A percentile compares a stretch with the other conserved stretches of the same genome.
phyloP scores from a whole-genome alignment of 2,113 vertebrate genomes.

The Tachysurus vachellii region DNA sequence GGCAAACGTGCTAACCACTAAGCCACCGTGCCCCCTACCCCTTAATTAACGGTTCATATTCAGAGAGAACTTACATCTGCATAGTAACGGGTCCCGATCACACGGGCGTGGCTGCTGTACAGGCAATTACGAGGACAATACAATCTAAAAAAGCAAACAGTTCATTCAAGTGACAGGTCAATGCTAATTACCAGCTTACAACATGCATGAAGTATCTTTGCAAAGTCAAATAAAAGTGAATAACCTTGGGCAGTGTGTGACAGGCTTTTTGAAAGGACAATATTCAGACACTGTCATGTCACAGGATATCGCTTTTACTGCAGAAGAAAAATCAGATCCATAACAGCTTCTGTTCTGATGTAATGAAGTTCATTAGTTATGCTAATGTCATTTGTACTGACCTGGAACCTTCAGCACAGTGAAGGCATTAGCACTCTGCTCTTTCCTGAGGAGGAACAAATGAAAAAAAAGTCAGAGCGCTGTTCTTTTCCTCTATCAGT shows the following conservation, averaged over 20 bases:
- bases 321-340: conserved; percentile 49
- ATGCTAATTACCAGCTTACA: neutral
- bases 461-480: neutral
- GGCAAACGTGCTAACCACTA: too few species aligned
- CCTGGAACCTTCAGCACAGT: conserved; percentile 91
- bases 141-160: conserved; percentile 72
- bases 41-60: too few species aligned
- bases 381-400: conserved; percentile 62
- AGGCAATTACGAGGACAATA: conserved; percentile 92
- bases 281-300: conserved; percentile 88
- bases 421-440: conserved; percentile 93
- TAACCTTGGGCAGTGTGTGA: conserved; percentile 92
- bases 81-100: conserved; percentile 87
- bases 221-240: neutral
- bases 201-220: neutral
- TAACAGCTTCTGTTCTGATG: neutral
- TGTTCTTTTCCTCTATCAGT: neutral
- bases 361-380: neutral
- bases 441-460: conserved; percentile 79
- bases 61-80: conserved; percentile 83
- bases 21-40: too few species aligned
- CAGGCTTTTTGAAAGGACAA: conserved; percentile 91
- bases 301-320: conserved; percentile 92
- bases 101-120: conserved; percentile 78
- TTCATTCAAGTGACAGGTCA: neutral